Percentiles rank a stretch among this genome's conserved stretches.
Evolutionary conservation across 2,888 invertebrate species (phyloP).

Genomic region (Stenichneumon culpator): DNA sequence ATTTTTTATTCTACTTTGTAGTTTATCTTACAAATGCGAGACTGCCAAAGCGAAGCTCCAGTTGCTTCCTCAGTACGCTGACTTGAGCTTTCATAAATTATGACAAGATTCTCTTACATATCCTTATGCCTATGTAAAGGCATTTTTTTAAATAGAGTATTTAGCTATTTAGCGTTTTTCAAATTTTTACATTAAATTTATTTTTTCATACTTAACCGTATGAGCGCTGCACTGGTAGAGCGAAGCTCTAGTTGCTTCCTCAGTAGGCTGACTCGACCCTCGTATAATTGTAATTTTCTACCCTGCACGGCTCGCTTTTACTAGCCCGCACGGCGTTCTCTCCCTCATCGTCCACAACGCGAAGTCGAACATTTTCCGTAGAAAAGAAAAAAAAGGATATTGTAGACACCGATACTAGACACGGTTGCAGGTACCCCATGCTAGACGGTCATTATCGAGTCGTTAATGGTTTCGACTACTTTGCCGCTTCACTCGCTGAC

Average conservation of each 20-base stretch:
- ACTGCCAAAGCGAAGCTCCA: too few species aligned
- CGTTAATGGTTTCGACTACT: constrained; percentile 53
- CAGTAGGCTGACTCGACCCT: constrained; percentile 39
- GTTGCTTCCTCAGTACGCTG: too few species aligned
- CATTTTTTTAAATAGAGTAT: too few species aligned
- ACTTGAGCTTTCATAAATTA: too few species aligned
- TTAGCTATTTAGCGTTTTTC: too few species aligned
- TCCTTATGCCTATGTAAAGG: too few species aligned
- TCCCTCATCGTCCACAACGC: constrained; percentile 13
- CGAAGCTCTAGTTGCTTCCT: not conserved
- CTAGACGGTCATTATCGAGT: constrained; percentile 58
- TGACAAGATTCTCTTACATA: too few species aligned
- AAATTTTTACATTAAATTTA: not conserved
- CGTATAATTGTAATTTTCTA: constrained; percentile 37
- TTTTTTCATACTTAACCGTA: not conserved
- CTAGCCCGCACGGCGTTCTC: not conserved
- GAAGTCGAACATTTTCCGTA: constrained; percentile 40
- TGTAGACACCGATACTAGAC: constrained; percentile 15
- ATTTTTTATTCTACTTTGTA: too few species aligned
- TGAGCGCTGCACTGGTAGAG: not conserved
- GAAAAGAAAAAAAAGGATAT: constrained; percentile 36
- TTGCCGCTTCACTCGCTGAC: constrained; percentile 37
- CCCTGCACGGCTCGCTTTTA: constrained; percentile 2
- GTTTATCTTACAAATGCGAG: too few species aligned
- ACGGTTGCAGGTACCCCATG: constrained; percentile 2